Base-by-base conservation (phyloP, 35 echinoderm and acorn worm genomes). In the Strongylocentrotus purpuratus region DNA sequence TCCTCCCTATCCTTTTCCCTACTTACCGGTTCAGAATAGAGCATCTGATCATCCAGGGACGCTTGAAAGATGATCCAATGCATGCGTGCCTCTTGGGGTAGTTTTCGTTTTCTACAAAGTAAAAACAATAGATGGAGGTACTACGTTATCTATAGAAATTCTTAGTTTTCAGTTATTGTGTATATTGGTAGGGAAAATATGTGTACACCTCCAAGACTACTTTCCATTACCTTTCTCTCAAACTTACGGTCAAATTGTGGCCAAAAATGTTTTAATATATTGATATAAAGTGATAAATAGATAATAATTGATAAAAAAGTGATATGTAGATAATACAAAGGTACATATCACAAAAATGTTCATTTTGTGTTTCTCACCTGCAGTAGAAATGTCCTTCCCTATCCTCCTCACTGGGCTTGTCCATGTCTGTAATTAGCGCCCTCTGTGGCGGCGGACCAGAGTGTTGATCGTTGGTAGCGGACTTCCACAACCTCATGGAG, bases 41-140 rank as follows among this genome's bases (percentile, higher is more conserved):
- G 28, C 20, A 78, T 78, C 22, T 22, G 22, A 4, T 78, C 25
- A 78, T 33, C 91, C 31, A 97, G 60, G 31, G 87, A 86, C 31
- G 93, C 96, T 59, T 97, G 93, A 93, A 98, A 98, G 47, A 98
- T 50, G 31, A 98, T 61, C 48, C 96, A 93, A 61, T 98, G 95
- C 18, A 91, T 92, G 10, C 94, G 65, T 25, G 96, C 95, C 15
- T 94, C 87, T 70, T 97, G 95, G 61, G 98, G 98, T 50, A 93
- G 92, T 48, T 92, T 94, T 50, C 98, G 93, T 31, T 96, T 93
- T 35, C 98, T 99, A 78, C 11, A 95, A 86, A 25, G 33, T 32
- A 46, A 92, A 95, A 95, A 92, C 35, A 46, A 95, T 17, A 46
- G 7, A 33, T 55, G 50, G 50, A 55, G 50, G 15, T 55, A 55